These are phyloP conservation scores for Notodonta dromedarius DNA, from an alignment of 2,888 invertebrate genomes.

Conservation along the genomic window DNA sequence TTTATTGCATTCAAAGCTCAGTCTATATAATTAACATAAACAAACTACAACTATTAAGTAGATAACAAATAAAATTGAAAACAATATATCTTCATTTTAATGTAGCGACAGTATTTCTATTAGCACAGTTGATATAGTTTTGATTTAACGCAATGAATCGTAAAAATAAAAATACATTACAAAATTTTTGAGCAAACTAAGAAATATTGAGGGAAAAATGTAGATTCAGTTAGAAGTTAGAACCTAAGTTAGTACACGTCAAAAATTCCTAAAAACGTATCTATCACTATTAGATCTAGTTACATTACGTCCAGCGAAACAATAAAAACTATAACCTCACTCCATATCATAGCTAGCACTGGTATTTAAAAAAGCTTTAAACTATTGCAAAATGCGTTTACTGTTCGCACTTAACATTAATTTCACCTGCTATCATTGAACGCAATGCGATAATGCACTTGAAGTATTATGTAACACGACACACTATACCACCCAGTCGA, in stretches of 20 bases:
- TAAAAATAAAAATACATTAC: too few relatives aligned
- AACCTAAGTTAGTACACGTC: too few relatives aligned
- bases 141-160: too few relatives aligned
- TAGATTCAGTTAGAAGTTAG: too few relatives aligned
- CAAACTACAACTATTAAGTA: background rate
- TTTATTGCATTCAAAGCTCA: background rate
- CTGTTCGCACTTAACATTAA: slow-evolving; percentile 42
- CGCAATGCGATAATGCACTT: slow-evolving; percentile 33
- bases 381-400: slow-evolving; percentile 27
- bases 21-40: background rate
- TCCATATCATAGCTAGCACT: background rate
- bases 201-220: too few relatives aligned
- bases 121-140: too few relatives aligned
- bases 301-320: background rate
- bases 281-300: background rate
- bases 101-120: background rate
- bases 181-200: too few relatives aligned
- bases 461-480: slow-evolving; percentile 13
- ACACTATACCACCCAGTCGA: background rate
- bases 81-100: slow-evolving; percentile 1
- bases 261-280: too few relatives aligned
- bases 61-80: background rate
- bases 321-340: background rate
- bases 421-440: slow-evolving; percentile 41
- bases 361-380: background rate